phyloP scores from a whole-genome alignment of 2,113 vertebrate species.

The Ctenomys sociabilis region DNA sequence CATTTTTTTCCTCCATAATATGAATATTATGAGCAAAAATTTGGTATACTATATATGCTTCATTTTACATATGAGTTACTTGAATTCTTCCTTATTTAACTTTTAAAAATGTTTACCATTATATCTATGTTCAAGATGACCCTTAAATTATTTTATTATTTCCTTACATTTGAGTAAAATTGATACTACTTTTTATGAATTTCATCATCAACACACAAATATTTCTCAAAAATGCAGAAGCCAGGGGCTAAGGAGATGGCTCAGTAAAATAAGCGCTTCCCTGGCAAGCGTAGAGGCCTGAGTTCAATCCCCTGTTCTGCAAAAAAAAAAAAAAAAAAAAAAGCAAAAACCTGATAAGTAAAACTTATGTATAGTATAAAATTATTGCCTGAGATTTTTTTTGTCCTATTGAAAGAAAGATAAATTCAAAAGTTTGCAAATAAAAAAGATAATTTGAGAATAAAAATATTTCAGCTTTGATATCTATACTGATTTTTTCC shows the following conservation, averaged over 20 bases:
- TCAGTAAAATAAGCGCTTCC: too few species aligned
- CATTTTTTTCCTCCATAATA: neutral
- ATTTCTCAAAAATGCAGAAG: neutral
- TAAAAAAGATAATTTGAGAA: neutral
- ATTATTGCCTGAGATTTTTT: neutral
- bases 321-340: too few species aligned
- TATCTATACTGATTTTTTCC: neutral
- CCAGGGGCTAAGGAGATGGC: too few species aligned
- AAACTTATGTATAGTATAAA: neutral
- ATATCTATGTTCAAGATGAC: neutral
- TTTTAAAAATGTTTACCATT: neutral
- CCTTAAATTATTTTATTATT: neutral
- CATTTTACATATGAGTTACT: neutral
- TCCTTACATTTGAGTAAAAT: neutral
- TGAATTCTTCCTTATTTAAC: neutral
- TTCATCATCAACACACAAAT: neutral
- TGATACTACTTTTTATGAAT: neutral
- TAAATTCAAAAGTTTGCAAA: neutral
- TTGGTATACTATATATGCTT: neutral
- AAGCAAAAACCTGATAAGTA: neutral
- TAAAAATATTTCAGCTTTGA: neutral
- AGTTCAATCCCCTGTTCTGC: too few species aligned
- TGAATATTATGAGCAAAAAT: neutral
- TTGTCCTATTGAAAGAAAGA: neutral
- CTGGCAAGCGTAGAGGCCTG: too few species aligned